Conservation (phyloP, 2,113 vertebrate genomes). For the Nymphicus hollandicus region DNA sequence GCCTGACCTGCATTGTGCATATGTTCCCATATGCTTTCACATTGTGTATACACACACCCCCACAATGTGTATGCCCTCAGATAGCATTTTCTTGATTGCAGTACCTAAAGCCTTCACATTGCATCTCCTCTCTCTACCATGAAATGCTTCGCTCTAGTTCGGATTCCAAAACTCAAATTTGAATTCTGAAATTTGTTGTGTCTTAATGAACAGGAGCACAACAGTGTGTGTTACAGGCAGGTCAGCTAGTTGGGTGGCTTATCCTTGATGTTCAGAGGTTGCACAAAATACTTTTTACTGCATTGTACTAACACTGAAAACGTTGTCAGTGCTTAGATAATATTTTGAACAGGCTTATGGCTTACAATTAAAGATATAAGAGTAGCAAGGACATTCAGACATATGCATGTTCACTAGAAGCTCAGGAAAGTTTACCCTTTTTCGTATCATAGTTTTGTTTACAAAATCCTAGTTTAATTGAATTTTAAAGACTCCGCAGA, state of each 20-base stretch:
- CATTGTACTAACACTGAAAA: neutral
- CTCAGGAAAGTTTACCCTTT: conserved; percentile 22
- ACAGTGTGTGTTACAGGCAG: neutral
- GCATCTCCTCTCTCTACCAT: too few relatives aligned
- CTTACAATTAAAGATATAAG: conserved; percentile 14
- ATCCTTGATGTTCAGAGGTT: neutral
- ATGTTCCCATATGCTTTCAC: too few relatives aligned
- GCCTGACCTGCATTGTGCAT: rapidly evolving
- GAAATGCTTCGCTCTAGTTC: neutral
- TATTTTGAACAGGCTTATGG: neutral
- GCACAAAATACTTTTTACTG: neutral
- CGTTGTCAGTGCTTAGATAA: neutral
- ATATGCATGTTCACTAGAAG: conserved; percentile 25
- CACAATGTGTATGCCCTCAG: rapidly evolving
- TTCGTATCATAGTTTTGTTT: conserved; percentile 17
- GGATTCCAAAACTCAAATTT: neutral
- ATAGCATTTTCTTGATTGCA: too few relatives aligned
- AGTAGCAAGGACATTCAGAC: conserved; percentile 41
- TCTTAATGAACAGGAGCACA: neutral
- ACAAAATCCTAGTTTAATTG: conserved; percentile 27
- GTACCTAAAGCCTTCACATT: neutral
- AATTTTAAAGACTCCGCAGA: conserved; percentile 8
- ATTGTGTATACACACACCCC: neutral
- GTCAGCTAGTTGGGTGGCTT: neutral
- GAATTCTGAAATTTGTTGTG: neutral